Conservation (phyloP, 2,113 vertebrate genomes). For the Anolis sagrei region DNA sequence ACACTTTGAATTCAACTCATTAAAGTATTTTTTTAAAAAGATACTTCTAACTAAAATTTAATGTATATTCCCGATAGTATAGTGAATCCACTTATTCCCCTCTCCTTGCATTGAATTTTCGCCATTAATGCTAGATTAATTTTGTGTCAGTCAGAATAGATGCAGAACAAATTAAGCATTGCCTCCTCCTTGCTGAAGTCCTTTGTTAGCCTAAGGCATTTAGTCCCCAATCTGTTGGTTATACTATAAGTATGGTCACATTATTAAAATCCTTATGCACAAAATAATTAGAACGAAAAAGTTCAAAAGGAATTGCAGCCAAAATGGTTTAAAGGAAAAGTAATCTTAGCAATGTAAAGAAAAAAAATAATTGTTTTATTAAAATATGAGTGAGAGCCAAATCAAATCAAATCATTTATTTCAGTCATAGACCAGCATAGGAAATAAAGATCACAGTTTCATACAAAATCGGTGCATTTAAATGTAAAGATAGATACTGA, state of each 20-base stretch:
- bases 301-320: neutral
- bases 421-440: too few species aligned
- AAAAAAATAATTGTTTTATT: neutral
- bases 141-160: constrained; percentile 12
- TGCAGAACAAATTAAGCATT: constrained; percentile 3
- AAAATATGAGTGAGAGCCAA: neutral
- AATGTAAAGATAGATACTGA: too few species aligned
- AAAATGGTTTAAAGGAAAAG: constrained; percentile 1
- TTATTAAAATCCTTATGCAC: constrained; percentile 17
- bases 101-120: neutral
- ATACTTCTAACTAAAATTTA: neutral
- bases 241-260: neutral
- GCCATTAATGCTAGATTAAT: neutral
- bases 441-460: too few species aligned
- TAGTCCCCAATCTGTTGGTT: constrained; percentile 5
- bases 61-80: neutral
- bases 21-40: neutral
- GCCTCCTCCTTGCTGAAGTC: neutral
- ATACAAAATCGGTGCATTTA: too few species aligned
- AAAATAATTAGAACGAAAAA: neutral
- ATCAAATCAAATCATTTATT: too few species aligned
- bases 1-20: constrained; percentile 1
- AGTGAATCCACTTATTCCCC: neutral
- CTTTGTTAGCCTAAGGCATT: neutral
- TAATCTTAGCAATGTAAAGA: neutral